phyloP scores from a whole-genome alignment of 1,140 invertebrate genomes.

The Megathymus violae region DNA sequence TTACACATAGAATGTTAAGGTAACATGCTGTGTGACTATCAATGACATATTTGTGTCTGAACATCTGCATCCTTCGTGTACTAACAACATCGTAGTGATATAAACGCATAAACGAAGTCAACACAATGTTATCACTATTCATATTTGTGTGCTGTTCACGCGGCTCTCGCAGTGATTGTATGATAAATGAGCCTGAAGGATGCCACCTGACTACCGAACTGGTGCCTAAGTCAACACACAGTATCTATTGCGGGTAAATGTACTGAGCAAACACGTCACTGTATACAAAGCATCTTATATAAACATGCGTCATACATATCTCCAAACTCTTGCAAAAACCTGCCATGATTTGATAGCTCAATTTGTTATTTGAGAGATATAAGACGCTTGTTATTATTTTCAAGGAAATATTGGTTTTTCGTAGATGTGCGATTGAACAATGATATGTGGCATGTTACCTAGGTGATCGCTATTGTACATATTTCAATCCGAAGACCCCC shows the following conservation, averaged over 20 bases:
- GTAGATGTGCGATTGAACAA: background rate
- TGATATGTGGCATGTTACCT: too few species aligned
- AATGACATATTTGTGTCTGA: background rate
- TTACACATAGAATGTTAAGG: too few species aligned
- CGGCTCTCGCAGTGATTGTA: conserved; percentile 32
- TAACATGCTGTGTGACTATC: too few species aligned
- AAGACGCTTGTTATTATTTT: conserved; percentile 8
- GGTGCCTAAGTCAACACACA: conserved; percentile 43
- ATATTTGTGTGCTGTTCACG: conserved; percentile 40
- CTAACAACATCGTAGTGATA: conserved; percentile 15
- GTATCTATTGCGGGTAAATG: conserved; percentile 40
- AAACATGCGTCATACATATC: conserved; percentile 22
- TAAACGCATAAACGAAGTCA: conserved; percentile 26
- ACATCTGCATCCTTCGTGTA: background rate
- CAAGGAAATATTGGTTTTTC: background rate
- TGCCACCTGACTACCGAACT: conserved; percentile 47
- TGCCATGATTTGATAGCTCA: conserved; percentile 7
- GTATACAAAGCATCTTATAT: conserved; percentile 30
- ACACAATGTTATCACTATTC: conserved; percentile 47
- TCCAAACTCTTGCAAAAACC: conserved; percentile 10
- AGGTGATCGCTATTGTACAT: too few species aligned
- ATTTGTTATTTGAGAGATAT: too few species aligned
- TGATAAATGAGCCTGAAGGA: conserved; percentile 49
- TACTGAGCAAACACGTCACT: conserved; percentile 37
- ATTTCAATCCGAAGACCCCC: too few species aligned